Evolutionary conservation across 30 jellyfish, hydroid and myxozoan species (phyloP).

Genomic region (Rhopilema esculentum): DNA sequence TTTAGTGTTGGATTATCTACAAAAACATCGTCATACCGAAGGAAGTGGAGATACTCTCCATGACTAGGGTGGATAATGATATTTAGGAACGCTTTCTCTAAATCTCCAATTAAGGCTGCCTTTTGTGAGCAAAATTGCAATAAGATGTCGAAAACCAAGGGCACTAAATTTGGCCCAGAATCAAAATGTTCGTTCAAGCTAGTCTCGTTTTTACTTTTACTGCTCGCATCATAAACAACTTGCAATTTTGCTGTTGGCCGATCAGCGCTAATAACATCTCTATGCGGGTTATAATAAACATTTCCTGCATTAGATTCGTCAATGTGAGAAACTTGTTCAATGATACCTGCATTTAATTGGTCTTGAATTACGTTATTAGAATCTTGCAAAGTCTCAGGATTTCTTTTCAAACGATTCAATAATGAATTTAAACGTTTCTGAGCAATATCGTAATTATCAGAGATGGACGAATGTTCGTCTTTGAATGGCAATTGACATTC

Average conservation of each 20-base stretch:
- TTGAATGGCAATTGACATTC: too few species aligned
- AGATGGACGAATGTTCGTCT: too few species aligned
- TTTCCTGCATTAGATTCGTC: not conserved
- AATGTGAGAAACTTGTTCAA: conserved; percentile 6
- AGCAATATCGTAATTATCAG: too few species aligned
- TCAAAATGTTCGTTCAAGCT: not conserved
- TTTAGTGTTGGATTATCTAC: not conserved
- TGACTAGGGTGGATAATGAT: too few species aligned
- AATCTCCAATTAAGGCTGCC: not conserved
- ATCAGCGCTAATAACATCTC: not conserved
- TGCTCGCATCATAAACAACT: too few species aligned
- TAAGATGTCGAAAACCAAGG: not conserved
- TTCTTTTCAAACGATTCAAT: too few species aligned
- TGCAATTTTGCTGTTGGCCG: not conserved
- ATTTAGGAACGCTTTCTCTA: not conserved
- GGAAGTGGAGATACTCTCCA: not conserved
- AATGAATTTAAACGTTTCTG: too few species aligned
- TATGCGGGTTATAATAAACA: not conserved
- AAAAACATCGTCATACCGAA: not conserved
- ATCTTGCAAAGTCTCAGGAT: too few species aligned
- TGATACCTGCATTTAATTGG: conserved; percentile 1
- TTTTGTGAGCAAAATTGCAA: not conserved
- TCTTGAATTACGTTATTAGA: too few species aligned
- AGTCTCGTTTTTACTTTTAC: not conserved
- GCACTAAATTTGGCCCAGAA: not conserved